These are phyloP conservation scores for Brotula barbata DNA, from an alignment of 2,797 vertebrate species.

Conservation along the genomic window DNA sequence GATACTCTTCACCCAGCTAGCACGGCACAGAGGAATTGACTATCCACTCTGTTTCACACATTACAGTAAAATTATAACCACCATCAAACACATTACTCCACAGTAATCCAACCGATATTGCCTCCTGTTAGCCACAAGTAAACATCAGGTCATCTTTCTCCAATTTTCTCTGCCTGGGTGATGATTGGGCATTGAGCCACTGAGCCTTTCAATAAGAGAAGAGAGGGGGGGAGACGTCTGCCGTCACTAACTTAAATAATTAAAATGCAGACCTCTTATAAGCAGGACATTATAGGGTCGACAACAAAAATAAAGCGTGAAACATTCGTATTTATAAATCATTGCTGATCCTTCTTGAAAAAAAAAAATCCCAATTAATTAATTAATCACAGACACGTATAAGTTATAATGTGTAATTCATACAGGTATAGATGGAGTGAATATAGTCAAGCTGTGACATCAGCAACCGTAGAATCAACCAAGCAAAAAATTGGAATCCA, in stretches of 20 bases:
- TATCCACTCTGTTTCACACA: slow-evolving; percentile 16
- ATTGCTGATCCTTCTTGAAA: too few relatives aligned
- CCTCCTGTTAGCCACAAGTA: slow-evolving; percentile 16
- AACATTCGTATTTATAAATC: neutral
- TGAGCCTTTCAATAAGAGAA: neutral
- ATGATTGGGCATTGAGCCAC: neutral
- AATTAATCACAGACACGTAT: slow-evolving; percentile 18
- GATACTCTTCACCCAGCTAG: slow-evolving; percentile 15
- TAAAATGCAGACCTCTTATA: neutral
- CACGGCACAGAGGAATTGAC: slow-evolving; percentile 23
- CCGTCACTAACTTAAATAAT: neutral
- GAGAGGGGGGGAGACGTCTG: neutral
- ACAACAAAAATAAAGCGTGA: neutral
- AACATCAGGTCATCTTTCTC: slow-evolving; percentile 8
- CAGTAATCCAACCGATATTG: slow-evolving; percentile 2
- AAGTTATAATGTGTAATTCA: neutral
- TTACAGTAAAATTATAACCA: slow-evolving; percentile 13
- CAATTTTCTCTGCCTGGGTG: neutral
- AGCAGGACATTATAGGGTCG: neutral
- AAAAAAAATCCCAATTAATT: neutral
- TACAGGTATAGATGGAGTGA: neutral
- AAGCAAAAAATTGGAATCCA: slow-evolving; percentile 45
- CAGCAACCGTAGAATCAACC: slow-evolving; percentile 39
- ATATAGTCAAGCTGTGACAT: slow-evolving; percentile 9
- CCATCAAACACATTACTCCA: slow-evolving; percentile 13